Conservation (phyloP, 2,888 invertebrate species). For the Tetramorium bicarinatum region DNA sequence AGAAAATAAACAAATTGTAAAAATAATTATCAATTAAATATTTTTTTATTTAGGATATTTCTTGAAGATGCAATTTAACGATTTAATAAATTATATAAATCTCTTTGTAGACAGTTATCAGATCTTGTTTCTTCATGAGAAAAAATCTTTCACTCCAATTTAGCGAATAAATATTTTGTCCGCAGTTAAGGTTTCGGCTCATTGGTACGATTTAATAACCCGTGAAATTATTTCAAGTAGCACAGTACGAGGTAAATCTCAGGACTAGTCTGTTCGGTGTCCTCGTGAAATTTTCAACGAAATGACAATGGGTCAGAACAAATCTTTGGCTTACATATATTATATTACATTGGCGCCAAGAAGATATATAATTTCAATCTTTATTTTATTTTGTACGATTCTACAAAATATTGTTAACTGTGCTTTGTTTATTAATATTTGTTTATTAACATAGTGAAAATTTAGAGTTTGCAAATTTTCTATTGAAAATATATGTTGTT, state of each 20-base stretch:
- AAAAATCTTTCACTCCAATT: slow-evolving; percentile 61
- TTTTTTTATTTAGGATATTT: background rate
- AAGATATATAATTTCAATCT: background rate
- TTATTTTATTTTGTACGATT: background rate
- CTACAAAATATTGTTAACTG: background rate
- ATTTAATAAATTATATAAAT: background rate
- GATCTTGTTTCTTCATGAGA: background rate
- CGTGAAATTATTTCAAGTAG: slow-evolving; percentile 79
- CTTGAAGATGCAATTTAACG: background rate
- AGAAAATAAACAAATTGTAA: background rate
- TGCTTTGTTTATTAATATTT: background rate
- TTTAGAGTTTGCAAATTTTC: background rate
- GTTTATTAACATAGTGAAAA: background rate
- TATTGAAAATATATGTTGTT: background rate
- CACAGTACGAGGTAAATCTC: slow-evolving; percentile 62
- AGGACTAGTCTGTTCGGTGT: slow-evolving; percentile 69
- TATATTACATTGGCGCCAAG: background rate
- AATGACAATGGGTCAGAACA: slow-evolving; percentile 39
- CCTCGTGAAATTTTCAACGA: slow-evolving; percentile 54
- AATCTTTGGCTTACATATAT: slow-evolving; percentile 25
- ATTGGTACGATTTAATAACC: slow-evolving; percentile 76
- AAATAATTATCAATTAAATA: background rate
- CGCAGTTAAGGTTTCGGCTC: slow-evolving; percentile 48
- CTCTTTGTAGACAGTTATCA: background rate
- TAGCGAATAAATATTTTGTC: slow-evolving; percentile 64